phyloP scores from a whole-genome alignment of 2,888 invertebrate species.

The Aproaerema taeniolella region DNA sequence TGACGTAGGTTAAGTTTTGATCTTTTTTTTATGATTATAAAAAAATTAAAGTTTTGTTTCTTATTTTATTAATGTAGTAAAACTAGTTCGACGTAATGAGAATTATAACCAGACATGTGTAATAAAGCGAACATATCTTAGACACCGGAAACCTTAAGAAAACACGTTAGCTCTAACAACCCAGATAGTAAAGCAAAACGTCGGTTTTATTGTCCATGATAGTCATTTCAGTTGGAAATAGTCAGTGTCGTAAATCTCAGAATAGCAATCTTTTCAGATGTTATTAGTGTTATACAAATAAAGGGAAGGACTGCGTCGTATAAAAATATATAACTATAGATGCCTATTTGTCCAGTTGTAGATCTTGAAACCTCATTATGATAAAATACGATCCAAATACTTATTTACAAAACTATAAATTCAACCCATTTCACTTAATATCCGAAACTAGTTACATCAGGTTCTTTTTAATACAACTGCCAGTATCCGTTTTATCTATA shows the following conservation, averaged over 20 bases:
- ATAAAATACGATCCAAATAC: no score
- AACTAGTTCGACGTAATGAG: not conserved
- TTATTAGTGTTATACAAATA: slow-evolving; percentile 41
- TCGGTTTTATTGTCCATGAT: slow-evolving; percentile 64
- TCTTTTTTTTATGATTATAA: slow-evolving; percentile 23
- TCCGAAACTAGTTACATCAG: no score
- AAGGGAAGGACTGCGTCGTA: slow-evolving; percentile 5
- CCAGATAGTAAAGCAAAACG: slow-evolving; percentile 40
- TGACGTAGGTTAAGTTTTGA: slow-evolving; percentile 30
- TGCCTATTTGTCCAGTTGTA: no score
- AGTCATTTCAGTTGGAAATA: slow-evolving; percentile 56
- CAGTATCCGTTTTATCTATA: slow-evolving; percentile 20
- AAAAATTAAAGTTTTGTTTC: not conserved
- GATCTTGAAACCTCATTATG: no score
- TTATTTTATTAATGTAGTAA: not conserved
- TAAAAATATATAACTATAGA: no score
- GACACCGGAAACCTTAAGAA: slow-evolving; percentile 64
- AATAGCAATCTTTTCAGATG: slow-evolving; percentile 50
- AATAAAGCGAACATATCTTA: slow-evolving; percentile 30
- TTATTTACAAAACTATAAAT: not conserved
- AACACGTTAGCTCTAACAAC: slow-evolving; percentile 41
- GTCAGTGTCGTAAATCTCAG: slow-evolving; percentile 58
- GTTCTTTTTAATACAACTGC: not conserved
- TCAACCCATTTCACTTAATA: not conserved
- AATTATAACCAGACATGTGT: no score